Evolutionary conservation across 2,797 vertebrate species (phyloP), one percentile per base, ranked within the genome.

Genomic region (Delichon dasypus): DNA sequence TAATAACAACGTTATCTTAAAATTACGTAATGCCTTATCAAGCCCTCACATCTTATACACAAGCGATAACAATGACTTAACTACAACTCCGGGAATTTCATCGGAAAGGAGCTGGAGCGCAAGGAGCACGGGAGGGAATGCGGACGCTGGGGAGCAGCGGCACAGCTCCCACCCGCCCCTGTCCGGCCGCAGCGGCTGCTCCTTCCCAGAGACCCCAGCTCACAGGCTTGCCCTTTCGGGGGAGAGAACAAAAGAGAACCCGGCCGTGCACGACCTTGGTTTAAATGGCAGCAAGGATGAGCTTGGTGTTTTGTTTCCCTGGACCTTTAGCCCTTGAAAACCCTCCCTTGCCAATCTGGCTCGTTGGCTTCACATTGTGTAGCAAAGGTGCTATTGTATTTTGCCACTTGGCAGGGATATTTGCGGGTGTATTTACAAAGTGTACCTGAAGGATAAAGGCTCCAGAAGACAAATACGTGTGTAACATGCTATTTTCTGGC

Each of bases 21-120:
- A 96, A 95, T 96, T 93, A 75, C 45, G 5, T 80, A 94, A 95
- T 54, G 90, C 85, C 95, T 97, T 96, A 93, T 96, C 95, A 68
- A 90, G 92, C 86, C 96, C 77, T 91, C 82, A 93, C 92, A 96
- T 95, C 92, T 96, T 61, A 85, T 7, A 20, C 77, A 88, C 90
- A 60, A 93, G 71, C 32, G 72, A 74, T 87, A 93, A 94, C 92
- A 89, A 70, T 88, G 60, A 55, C 88, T 83, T 90, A 89, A 93
- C 50, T 42, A 40, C 74, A 60, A 23, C n/a, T 83, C 82, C 78
- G 68, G 92, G 91, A 89, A 95, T 89, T 83, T 80, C 4, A 2
- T 90, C 68, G 45, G 45, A 10, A 15, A 51, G 19, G 55, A 75
- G 77, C 55, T 38, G 74, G 26, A 70, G 64, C 5, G 0, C 29